Conservation (phyloP, 2,113 vertebrate genomes). For the Mohoua ochrocephala region DNA sequence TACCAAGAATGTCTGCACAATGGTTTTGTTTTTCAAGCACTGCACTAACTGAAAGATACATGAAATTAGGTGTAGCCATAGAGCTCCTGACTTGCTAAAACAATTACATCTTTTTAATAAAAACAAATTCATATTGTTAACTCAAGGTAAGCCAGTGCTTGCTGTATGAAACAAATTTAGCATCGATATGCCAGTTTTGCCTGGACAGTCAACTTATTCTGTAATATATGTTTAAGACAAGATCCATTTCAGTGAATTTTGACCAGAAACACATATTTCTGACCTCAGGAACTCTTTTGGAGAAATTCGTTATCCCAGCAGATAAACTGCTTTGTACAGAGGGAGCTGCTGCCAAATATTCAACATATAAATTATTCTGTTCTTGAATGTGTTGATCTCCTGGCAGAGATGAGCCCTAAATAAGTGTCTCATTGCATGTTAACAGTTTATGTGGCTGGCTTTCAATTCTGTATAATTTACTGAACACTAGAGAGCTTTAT, state of each 20-base stretch:
- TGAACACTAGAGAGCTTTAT: neutral
- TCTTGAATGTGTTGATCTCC: neutral
- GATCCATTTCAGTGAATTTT: neutral
- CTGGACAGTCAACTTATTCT: neutral
- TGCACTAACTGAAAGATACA: neutral
- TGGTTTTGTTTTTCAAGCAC: neutral
- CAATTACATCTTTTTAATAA: neutral
- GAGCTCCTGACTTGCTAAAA: neutral
- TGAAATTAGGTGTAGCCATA: neutral
- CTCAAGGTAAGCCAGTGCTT: neutral
- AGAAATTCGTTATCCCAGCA: neutral
- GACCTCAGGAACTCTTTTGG: neutral
- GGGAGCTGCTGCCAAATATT: neutral
- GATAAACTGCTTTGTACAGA: neutral
- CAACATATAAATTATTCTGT: neutral
- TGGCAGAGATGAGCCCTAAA: neutral
- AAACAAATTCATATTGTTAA: neutral
- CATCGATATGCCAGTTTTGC: neutral
- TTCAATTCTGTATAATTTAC: constrained; percentile 11
- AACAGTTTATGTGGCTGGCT: neutral
- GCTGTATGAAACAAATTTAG: neutral
- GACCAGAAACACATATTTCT: neutral
- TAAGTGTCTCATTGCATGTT: neutral
- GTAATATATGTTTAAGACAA: neutral
- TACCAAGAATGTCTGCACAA: neutral